Evolutionary conservation across 2,888 invertebrate species (phyloP), one percentile per base, ranked within the genome.

Genomic region (Phorcus lineatus): DNA sequence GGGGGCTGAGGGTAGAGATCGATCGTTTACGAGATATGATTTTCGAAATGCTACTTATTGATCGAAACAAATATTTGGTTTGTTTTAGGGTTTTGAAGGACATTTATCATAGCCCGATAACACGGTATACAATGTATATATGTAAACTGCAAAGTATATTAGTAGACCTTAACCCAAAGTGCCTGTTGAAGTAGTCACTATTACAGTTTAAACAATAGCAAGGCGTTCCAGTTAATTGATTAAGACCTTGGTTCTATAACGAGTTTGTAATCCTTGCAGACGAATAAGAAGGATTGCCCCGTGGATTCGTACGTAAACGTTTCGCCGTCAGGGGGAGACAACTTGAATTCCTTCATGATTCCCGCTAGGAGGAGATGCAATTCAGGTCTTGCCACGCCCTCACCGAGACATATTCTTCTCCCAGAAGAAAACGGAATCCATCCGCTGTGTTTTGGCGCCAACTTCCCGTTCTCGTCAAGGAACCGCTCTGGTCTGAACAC

Each of bases 341-440:
- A 82, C 16, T 75, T 80, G 80, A 86, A 88, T 13, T 82, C 57
- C 47, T 87, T 86, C 40, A 88, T 79, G 1, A 89, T 40, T 11
- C 78, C 66, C 1, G 87, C 88, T 67, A 86, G 84, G 6, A 88
- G 79, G n/a, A 88, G 57, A 66, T 83, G 83, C 2, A 90, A 82
- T 74, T 88, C 88, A 2, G 88, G 84, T 67, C 88, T 89, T 1
- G 90, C 89, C n/a, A 90, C 80, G 2, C 80, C 55, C 78, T 90
- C 90, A 31, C 88, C 90, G 0, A 89, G 83, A 84, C 90, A 90
- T 3, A 87, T 87, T 31, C 90, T 78, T 40, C 87, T 81, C 9
- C 89, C 90, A 0, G 88, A 86, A 19, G 86, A 86, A 79, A 90
- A 90, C 0, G 90, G 90, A 19, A 90, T 84, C 87, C 87, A 90